Base-by-base conservation (phyloP, 2,113 vertebrate genomes). In the Octodon degus region DNA sequence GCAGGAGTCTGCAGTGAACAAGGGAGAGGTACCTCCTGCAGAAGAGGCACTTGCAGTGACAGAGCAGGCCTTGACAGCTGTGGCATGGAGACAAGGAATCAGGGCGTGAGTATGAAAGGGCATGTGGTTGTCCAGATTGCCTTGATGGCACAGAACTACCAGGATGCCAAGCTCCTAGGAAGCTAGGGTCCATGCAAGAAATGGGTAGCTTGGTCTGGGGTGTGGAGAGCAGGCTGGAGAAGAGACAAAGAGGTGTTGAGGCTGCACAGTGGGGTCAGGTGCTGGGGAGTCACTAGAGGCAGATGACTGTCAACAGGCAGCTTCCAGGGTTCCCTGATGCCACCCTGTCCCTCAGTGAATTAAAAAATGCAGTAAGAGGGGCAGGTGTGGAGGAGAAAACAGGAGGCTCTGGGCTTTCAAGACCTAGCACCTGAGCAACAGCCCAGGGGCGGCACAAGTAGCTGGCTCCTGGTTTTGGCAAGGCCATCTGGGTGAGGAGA, bases 301-400 rank as follows among this genome's bases (percentile, higher is more conserved):
- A 43, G 37, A 17, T 0, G 0, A n/a, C 3, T 5, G 1, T n/a
- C 20, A 32, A 60, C 58, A 62, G 37, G 7, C 47, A 79, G 76
- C 50, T 37, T 76, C 63, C 55, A 86, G 53, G 34, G 80, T 34
- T 67, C 74, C 84, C 32, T 47, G 76, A 22, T 32, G 17, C 32
- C 4, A 1, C 14, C 82, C 25, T 50, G 74, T 60, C 20, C 53
- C 30, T 60, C 17, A 19, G 25, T 0, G 2, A 95, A 8, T 55
- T 77, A 67, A 85, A 34, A 70, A 85, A 24, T 20, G 60, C 34
- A 85, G 81, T 34, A 87, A 70, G 30, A 55, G 50, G 37, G 62
- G 63, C 37, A n/a, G 32, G 16, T 30, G 0, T 91, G 32, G 86
- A 77, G 32, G 86, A 77, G 50, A 62, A 14, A 20, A 60, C 3